Conservation (phyloP, 35 echinoderm and acorn worm species). For the Anneissia japonica region DNA sequence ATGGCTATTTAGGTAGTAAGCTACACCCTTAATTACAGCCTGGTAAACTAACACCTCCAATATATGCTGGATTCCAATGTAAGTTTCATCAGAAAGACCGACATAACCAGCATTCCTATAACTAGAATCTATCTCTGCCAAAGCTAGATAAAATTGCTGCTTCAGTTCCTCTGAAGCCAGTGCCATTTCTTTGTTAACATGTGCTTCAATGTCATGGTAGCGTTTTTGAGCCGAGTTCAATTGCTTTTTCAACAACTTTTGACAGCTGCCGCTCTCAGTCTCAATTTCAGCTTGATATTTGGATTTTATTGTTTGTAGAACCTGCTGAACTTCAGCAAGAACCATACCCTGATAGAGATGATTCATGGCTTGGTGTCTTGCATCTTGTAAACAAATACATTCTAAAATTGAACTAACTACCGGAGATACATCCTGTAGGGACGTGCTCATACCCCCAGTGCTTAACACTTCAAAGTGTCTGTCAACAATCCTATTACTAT, state of each 20-base stretch:
- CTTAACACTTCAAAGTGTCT: neutral
- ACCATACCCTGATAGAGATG: conserved; percentile 56
- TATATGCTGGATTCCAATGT: neutral
- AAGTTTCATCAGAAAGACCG: conserved; percentile 4
- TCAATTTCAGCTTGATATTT: conserved; percentile 47
- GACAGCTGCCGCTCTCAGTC: conserved; percentile 33
- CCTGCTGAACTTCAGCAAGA: conserved; percentile 47
- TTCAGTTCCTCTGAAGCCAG: conserved; percentile 35
- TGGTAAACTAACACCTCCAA: neutral
- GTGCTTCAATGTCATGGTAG: conserved; percentile 35
- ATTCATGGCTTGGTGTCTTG: conserved; percentile 45
- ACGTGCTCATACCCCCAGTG: conserved; percentile 2
- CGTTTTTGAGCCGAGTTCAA: conserved; percentile 28
- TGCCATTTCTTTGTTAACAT: conserved; percentile 31
- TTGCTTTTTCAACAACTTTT: conserved; percentile 31
- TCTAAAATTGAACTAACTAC: conserved; percentile 49
- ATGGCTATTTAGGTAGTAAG: neutral
- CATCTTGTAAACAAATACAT: conserved; percentile 58
- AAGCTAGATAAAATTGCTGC: conserved; percentile 40
- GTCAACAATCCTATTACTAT: neutral
- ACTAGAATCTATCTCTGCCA: conserved; percentile 9
- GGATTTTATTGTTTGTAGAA: conserved; percentile 32
- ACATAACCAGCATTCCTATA: neutral
- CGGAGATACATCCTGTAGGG: conserved; percentile 18
- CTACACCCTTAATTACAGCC: neutral